Conservation (phyloP, 92 coral and sea anemone species). For the Porites lobata region DNA sequence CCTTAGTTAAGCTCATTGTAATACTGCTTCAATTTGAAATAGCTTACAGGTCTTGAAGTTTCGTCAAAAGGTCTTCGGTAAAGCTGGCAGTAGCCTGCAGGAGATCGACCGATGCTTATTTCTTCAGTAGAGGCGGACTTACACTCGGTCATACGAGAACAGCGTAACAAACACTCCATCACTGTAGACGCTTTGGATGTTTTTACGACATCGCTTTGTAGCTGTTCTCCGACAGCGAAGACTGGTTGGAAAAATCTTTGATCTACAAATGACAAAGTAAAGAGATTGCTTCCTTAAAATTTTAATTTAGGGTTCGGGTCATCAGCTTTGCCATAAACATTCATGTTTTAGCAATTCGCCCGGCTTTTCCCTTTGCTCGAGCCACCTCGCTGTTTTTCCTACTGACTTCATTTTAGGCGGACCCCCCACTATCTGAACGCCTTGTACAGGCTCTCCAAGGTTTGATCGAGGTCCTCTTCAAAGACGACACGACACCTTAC, state of each 20-base stretch:
- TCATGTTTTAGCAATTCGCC: too few relatives aligned
- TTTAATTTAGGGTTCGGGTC: too few relatives aligned
- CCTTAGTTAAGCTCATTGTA: background rate
- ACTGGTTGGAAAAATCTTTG: background rate
- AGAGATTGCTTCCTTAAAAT: too few relatives aligned
- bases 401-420: too few relatives aligned
- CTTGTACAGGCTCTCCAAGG: too few relatives aligned
- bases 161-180: slow-evolving; percentile 10
- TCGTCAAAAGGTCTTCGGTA: background rate
- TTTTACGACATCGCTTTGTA: background rate
- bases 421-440: too few relatives aligned
- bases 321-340: too few relatives aligned
- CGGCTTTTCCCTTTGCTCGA: too few relatives aligned
- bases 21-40: background rate
- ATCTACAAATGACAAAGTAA: too few relatives aligned
- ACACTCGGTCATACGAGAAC: background rate
- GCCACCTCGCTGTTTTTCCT: too few relatives aligned
- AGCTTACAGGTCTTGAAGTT: background rate
- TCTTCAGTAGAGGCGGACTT: background rate
- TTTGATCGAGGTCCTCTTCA: too few relatives aligned
- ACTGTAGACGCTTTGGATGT: background rate
- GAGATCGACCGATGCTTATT: background rate
- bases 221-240: background rate
- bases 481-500: too few relatives aligned
- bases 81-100: background rate